These are phyloP conservation scores for Indicator indicator DNA, from an alignment of 2,113 vertebrate species.

Conservation along the genomic window DNA sequence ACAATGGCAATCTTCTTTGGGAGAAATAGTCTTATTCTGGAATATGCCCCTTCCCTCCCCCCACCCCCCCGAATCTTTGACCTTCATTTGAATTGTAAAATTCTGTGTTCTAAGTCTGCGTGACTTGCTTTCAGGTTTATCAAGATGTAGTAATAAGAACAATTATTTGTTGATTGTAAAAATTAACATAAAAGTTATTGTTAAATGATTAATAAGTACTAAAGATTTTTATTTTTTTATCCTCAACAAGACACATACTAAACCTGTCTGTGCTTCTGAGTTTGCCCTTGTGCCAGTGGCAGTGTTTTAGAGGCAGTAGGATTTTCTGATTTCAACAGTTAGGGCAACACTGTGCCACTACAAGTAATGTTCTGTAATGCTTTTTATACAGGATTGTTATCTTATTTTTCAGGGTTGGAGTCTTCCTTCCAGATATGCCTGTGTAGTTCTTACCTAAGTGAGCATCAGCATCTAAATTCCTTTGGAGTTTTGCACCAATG, in stretches of 20 bases:
- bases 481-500: not conserved
- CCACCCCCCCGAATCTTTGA: not conserved
- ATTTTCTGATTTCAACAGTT: not conserved
- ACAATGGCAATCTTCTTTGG: not conserved
- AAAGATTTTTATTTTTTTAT: not conserved
- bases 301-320: accelerated
- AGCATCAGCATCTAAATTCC: not conserved
- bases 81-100: not conserved
- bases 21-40: not conserved
- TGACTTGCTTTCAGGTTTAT: not conserved
- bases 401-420: accelerated
- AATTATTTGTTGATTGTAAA: not conserved
- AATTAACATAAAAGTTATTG: not conserved
- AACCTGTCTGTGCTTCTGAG: not conserved
- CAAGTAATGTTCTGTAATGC: not conserved
- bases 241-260: accelerated
- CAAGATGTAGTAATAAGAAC: not conserved
- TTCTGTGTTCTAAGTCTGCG: not conserved
- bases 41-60: not conserved
- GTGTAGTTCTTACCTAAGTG: not conserved
- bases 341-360: not conserved
- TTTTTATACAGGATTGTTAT: not conserved
- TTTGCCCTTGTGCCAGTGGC: not conserved
- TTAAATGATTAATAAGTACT: not conserved
- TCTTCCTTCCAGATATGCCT: not conserved